phyloP scores from a whole-genome alignment of 2,113 vertebrate genomes.

The Saccopteryx bilineata region DNA sequence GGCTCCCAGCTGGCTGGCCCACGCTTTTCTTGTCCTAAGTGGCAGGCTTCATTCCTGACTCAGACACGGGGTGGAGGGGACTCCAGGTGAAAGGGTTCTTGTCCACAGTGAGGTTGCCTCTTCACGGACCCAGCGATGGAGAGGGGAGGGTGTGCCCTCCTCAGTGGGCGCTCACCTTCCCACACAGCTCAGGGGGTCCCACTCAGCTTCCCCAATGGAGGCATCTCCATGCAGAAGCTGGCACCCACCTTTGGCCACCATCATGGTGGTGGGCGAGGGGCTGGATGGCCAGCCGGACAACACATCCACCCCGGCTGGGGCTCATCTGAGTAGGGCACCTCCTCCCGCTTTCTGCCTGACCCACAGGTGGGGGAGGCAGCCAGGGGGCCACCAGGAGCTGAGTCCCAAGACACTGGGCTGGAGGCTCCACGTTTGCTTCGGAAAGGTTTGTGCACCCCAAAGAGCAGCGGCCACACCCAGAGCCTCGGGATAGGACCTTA shows the following conservation, averaged over 20 bases:
- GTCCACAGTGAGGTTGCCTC: not conserved
- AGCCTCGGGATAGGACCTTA: not conserved
- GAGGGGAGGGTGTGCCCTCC: not conserved
- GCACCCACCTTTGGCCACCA: fast-evolving
- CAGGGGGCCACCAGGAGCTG: not conserved
- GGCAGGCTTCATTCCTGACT: not conserved
- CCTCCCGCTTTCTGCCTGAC: not conserved
- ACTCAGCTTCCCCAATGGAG: not conserved
- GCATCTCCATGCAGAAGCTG: fast-evolving
- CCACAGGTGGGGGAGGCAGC: not conserved
- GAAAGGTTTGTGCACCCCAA: not conserved
- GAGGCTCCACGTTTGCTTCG: fast-evolving
- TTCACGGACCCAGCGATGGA: fast-evolving
- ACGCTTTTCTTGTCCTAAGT: not conserved
- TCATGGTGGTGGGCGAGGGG: fast-evolving
- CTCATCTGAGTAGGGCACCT: fast-evolving
- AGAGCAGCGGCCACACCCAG: fast-evolving
- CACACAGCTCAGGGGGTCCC: not conserved
- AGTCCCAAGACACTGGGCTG: not conserved
- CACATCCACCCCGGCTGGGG: fast-evolving
- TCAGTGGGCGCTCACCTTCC: fast-evolving
- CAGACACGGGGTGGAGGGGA: not conserved
- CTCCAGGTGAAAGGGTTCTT: constrained; percentile 36
- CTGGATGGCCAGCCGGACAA: fast-evolving
- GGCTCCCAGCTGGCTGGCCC: not conserved